Conservation (phyloP, 2,888 invertebrate genomes). For the Mythimna pallens region DNA sequence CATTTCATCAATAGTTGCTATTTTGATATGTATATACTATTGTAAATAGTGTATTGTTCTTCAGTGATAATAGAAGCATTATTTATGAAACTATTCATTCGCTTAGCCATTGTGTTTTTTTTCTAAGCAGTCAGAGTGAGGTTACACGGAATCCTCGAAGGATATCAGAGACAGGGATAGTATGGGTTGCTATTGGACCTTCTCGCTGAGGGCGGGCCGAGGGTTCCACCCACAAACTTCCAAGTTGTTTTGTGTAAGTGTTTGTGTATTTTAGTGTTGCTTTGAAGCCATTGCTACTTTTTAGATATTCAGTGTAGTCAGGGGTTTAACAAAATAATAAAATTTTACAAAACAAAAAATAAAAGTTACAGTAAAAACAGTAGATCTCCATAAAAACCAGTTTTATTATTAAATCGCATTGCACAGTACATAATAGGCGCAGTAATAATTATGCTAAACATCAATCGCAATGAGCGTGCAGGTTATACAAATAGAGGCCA, state of each 20-base stretch:
- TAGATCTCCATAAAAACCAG: conserved; percentile 27
- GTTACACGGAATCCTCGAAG: conserved; percentile 66
- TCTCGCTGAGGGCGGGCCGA: conserved; percentile 73
- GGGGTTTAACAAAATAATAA: conserved; percentile 17
- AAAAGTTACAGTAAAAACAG: conserved; percentile 46
- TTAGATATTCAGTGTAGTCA: conserved; percentile 34
- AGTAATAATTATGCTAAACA: conserved; percentile 42
- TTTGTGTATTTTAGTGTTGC: background rate
- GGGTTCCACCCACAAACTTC: conserved; percentile 61
- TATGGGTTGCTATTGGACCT: conserved; percentile 74
- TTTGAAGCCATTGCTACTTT: conserved; percentile 18
- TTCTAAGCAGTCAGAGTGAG: conserved; percentile 53
- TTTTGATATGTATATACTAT: conserved; percentile 28
- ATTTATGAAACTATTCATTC: conserved; percentile 61
- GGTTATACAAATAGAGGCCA: conserved; percentile 48
- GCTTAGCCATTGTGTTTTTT: conserved; percentile 67
- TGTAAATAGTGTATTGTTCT: conserved; percentile 55
- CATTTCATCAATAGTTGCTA: conserved; percentile 44
- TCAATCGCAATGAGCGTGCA: conserved; percentile 70
- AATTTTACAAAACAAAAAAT: conserved; percentile 29
- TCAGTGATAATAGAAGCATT: conserved; percentile 40
- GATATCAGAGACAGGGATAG: conserved; percentile 67
- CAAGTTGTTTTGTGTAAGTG: conserved; percentile 29
- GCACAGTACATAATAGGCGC: conserved; percentile 43
- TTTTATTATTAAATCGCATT: conserved; percentile 61